Evolutionary conservation across 2,113 vertebrate genomes (phyloP).

Genomic region (Tragulus kanchil): DNA sequence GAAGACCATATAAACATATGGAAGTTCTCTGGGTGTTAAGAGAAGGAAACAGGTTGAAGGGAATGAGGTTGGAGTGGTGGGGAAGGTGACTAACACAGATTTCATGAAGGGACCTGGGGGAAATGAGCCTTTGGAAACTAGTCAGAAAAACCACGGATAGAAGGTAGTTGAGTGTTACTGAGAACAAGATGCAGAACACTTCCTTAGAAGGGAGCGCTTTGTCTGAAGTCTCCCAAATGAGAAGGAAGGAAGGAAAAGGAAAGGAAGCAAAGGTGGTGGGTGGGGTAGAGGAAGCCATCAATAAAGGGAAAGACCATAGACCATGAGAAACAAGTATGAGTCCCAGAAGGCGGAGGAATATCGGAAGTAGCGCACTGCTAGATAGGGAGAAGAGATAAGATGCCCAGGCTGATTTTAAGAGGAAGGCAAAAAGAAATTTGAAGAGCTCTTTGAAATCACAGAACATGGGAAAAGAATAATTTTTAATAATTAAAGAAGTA

Average conservation of each 20-base stretch:
- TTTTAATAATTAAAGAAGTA: not conserved
- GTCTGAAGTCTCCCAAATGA: not conserved
- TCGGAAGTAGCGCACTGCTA: not conserved
- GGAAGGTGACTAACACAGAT: not conserved
- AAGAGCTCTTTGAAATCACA: not conserved
- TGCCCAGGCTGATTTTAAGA: not conserved
- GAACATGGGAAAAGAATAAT: not conserved
- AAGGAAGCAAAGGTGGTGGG: not conserved
- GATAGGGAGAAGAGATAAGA: not conserved
- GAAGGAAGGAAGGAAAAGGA: not conserved
- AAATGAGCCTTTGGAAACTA: not conserved
- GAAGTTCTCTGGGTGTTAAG: not conserved
- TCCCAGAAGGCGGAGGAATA: not conserved
- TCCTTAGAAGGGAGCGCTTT: not conserved
- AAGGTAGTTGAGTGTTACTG: not conserved
- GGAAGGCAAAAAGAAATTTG: not conserved
- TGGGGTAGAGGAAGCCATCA: no score
- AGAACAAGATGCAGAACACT: not conserved
- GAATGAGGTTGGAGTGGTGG: accelerated
- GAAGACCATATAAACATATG: not conserved
- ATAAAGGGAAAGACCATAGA: not conserved
- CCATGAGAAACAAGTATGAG: not conserved
- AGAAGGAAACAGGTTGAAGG: not conserved
- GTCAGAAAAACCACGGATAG: not conserved
- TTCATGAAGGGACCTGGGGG: not conserved